These are phyloP conservation scores for Rhagium mordax DNA, from an alignment of 2,888 invertebrate genomes.

Conservation along the genomic window DNA sequence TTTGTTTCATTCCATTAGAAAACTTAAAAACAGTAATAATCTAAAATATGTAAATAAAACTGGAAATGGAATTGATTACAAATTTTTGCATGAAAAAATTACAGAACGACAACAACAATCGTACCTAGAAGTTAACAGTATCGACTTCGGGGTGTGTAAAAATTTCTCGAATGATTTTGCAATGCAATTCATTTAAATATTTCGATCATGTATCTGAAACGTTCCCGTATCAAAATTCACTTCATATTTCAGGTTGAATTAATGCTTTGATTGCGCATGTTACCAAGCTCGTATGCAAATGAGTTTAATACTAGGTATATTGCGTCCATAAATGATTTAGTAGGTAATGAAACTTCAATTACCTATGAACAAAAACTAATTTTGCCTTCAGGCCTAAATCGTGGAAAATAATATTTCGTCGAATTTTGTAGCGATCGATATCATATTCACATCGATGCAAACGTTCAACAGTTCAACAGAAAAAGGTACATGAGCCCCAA, in stretches of 20 bases:
- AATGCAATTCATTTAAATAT: conserved; percentile 36
- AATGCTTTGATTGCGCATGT: conserved; percentile 27
- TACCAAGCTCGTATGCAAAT: conserved; percentile 26
- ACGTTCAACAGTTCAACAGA: too few relatives aligned
- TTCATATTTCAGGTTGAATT: conserved; percentile 30
- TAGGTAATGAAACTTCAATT: conserved; percentile 3
- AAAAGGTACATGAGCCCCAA: too few relatives aligned
- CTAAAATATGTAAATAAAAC: too few relatives aligned
- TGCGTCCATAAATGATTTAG: not conserved
- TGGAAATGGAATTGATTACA: too few relatives aligned
- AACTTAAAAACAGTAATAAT: too few relatives aligned
- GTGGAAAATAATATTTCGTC: too few relatives aligned
- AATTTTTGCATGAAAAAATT: not conserved
- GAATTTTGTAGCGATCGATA: too few relatives aligned
- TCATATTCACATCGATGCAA: too few relatives aligned
- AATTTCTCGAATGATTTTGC: conserved; percentile 6
- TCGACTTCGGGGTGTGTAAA: not conserved
- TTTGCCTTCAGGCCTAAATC: too few relatives aligned
- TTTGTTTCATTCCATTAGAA: too few relatives aligned
- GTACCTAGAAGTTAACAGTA: conserved; percentile 19
- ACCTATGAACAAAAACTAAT: too few relatives aligned
- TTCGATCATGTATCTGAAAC: conserved; percentile 35
- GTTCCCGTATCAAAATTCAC: conserved; percentile 38
- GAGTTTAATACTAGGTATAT: conserved; percentile 17
- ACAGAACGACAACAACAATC: not conserved